Conservation (phyloP, 2,113 vertebrate genomes). For the Callipepla squamata region DNA sequence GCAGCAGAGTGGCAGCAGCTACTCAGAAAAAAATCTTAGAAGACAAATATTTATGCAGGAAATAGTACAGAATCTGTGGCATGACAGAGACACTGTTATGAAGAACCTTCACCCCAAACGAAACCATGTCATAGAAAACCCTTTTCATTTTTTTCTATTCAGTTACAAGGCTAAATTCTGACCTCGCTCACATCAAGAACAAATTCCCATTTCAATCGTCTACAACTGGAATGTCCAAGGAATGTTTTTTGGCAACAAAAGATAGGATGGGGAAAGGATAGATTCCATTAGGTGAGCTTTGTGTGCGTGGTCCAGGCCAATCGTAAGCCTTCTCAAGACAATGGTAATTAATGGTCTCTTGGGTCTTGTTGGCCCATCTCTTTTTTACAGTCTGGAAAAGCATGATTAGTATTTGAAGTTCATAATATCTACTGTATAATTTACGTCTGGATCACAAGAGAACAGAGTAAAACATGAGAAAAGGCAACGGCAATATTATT, state of each 20-base stretch:
- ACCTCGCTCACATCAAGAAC: background rate
- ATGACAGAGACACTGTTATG: background rate
- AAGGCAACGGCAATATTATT: background rate
- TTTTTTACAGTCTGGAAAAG: background rate
- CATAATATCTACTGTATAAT: background rate
- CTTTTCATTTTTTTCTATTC: background rate
- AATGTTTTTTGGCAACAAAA: conserved; percentile 1
- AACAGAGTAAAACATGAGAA: background rate
- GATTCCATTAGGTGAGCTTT: background rate
- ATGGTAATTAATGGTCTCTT: background rate
- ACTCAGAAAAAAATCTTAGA: conserved; percentile 5
- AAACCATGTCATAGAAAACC: background rate
- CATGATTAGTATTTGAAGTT: background rate
- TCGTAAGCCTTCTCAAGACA: background rate
- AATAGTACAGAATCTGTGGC: background rate
- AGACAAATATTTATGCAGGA: background rate
- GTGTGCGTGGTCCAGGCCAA: background rate
- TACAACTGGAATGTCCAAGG: background rate
- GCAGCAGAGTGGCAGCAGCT: conserved; percentile 6
- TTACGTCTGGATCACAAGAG: background rate
- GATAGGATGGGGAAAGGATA: background rate
- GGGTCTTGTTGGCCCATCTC: fast-evolving
- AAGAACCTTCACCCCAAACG: background rate
- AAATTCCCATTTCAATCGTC: background rate
- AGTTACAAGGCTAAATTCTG: background rate